Percentiles rank a stretch among this genome's conserved stretches.
phyloP scores from a whole-genome alignment of 2,797 vertebrate genomes.

The Ceyx erithaca region DNA sequence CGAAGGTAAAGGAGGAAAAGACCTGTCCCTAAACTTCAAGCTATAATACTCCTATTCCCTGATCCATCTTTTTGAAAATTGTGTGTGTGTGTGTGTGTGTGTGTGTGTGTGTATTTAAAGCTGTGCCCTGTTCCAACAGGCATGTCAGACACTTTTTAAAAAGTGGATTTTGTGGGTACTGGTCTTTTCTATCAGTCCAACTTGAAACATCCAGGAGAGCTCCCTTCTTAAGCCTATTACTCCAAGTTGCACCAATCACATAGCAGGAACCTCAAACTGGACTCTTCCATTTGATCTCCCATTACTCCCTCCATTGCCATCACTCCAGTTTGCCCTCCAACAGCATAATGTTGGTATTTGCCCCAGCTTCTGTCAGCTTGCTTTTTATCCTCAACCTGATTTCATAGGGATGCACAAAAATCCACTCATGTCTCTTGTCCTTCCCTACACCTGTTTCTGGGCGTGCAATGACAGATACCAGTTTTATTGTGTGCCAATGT shows the following conservation, averaged over 20 bases:
- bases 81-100: no score
- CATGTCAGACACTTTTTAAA: not conserved
- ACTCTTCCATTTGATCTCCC: not conserved
- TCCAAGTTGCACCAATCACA: accelerated
- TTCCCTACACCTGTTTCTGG: not conserved
- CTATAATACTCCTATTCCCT: not conserved
- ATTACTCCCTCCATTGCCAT: not conserved
- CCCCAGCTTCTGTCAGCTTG: not conserved
- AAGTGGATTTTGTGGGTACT: not conserved
- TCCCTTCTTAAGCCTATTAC: not conserved
- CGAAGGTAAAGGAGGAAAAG: not conserved
- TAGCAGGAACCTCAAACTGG: not conserved
- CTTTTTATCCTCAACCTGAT: not conserved
- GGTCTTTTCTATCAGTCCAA: not conserved
- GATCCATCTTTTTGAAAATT: not conserved
- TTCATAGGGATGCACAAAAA: not conserved
- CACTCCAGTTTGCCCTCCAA: not conserved
- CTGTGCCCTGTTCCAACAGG: not conserved
- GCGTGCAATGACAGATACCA: conserved; percentile 12
- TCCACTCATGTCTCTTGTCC: not conserved
- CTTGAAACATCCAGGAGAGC: not conserved
- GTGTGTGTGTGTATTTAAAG: not conserved
- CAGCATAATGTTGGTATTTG: not conserved
- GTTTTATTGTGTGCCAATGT: not conserved
- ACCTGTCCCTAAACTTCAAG: not conserved